Percentiles rank a stretch among this genome's conserved stretches.
Conservation (phyloP, 2,888 invertebrate genomes). For the Acanthosepion pharaonis region DNA sequence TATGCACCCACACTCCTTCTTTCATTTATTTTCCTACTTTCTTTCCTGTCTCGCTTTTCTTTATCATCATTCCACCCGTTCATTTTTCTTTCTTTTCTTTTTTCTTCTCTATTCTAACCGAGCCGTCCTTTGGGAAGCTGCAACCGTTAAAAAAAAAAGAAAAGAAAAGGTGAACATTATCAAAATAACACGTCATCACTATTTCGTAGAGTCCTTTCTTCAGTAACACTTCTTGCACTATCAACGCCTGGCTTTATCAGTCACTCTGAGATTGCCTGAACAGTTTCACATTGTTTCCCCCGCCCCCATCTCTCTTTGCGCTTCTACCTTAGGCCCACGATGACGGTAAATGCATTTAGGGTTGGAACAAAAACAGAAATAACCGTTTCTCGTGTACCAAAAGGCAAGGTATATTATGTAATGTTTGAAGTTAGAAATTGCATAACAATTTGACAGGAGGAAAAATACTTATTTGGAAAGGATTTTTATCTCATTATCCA, state of each 20-base stretch:
- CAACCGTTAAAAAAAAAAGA: not conserved
- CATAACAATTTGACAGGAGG: not conserved
- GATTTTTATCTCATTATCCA: not conserved
- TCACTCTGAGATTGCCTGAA: not conserved
- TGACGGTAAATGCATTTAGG: not conserved
- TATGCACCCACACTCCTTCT: too few species aligned
- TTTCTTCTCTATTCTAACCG: not conserved
- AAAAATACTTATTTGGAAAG: not conserved
- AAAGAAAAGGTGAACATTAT: not conserved
- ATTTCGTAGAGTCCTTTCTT: not conserved
- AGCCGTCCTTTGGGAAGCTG: not conserved
- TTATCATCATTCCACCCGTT: too few species aligned
- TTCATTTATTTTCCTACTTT: too few species aligned
- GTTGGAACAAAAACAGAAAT: not conserved
- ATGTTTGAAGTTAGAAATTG: not conserved
- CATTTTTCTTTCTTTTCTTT: too few species aligned
- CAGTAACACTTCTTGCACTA: not conserved
- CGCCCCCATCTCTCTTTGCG: too few species aligned
- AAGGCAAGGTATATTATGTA: not conserved
- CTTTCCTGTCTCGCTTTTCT: too few species aligned
- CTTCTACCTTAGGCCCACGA: too few species aligned
- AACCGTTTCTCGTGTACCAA: not conserved
- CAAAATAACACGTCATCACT: not conserved
- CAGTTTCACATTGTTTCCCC: not conserved
- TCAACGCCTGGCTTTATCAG: not conserved